Evolutionary conservation across 2,888 invertebrate genomes (phyloP), one percentile per base, ranked within the genome.

Genomic region (Ischnura elegans): DNA sequence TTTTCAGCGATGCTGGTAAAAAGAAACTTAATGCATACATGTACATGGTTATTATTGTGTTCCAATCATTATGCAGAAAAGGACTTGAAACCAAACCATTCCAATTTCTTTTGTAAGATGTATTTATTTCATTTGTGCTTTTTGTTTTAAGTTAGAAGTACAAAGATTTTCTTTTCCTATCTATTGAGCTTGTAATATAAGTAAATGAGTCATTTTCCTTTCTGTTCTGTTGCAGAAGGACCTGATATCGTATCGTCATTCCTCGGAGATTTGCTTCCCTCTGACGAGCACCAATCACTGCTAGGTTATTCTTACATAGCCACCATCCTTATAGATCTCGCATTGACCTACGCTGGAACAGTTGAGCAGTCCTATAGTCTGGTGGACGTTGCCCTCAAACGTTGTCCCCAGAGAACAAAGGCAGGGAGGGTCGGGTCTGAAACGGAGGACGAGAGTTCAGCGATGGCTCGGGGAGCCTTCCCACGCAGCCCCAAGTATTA

Each of bases 291-390:
- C 61, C 90, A 43, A 25, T 61, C 42, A 43, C 43, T 66, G 90
- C 94, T 93, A 46, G 93, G 90, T 29, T 86, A 76, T 93, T 93
- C 90, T 29, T 94, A 94, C 86, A 61, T 25, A n/a, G 93, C 55
- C n/a, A 94, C 95, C 5, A 94, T 96, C 85, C 95, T 95, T 0
- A 86, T 96, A 8, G 96, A 96, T 94, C 94, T 96, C n/a, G 95
- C 95, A 6, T 93, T 96, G 47, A 96, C 96, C 19, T 94, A 95
- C 87, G 94, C 95, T 46, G 94, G 94, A 4, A 95, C 94, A 87
- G 94, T 94, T 36, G 94, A 95, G 21, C 94, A 95, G 45, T 95
- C 95, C 0, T 94, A 94, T 0, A 95, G 95, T 94, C 94, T 96
- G 3, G 95, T 95, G 42, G 95, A 95, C 43, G 95, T 96, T 0